Percentiles rank a stretch among this genome's conserved stretches.
Conservation (phyloP, 2,797 vertebrate genomes). For the Poliocrania exsul region DNA sequence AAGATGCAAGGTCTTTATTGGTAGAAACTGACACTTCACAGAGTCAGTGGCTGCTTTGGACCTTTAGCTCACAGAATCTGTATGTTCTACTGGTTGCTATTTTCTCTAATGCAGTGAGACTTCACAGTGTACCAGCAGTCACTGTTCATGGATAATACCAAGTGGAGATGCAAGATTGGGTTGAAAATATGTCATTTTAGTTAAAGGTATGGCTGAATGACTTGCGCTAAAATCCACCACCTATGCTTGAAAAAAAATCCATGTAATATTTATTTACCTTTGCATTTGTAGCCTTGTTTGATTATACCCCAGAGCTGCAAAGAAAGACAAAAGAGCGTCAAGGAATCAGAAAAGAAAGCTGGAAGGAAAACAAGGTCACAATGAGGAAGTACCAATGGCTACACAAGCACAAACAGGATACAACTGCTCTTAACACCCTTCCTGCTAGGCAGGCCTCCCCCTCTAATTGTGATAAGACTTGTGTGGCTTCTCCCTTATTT, state of each 20-base stretch:
- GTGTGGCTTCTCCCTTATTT: slow-evolving; percentile 41
- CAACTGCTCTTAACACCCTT: slow-evolving; percentile 82
- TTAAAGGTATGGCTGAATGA: background rate
- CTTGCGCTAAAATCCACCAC: background rate
- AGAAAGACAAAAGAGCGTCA: slow-evolving; percentile 75
- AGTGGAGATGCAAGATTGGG: background rate
- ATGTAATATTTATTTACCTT: slow-evolving; percentile 82
- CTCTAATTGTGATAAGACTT: slow-evolving; percentile 38
- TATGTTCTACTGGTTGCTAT: background rate
- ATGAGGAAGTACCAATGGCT: slow-evolving; percentile 70
- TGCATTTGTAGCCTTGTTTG: slow-evolving; percentile 98
- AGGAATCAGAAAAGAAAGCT: slow-evolving; percentile 66
- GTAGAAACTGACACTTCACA: background rate
- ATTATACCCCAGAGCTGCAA: slow-evolving; percentile 98
- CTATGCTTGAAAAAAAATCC: background rate
- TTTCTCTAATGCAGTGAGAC: background rate
- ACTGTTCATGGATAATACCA: background rate
- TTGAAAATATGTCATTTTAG: background rate
- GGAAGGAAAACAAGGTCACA: slow-evolving; percentile 71
- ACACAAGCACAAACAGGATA: slow-evolving; percentile 83
- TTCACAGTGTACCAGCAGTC: background rate
- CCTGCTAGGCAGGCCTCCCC: slow-evolving; percentile 70
- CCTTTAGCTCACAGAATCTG: background rate
- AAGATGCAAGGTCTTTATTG: background rate
- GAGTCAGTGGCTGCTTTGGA: background rate